phyloP scores from a whole-genome alignment of 2,797 vertebrate genomes.

The Neostethus bicornis region DNA sequence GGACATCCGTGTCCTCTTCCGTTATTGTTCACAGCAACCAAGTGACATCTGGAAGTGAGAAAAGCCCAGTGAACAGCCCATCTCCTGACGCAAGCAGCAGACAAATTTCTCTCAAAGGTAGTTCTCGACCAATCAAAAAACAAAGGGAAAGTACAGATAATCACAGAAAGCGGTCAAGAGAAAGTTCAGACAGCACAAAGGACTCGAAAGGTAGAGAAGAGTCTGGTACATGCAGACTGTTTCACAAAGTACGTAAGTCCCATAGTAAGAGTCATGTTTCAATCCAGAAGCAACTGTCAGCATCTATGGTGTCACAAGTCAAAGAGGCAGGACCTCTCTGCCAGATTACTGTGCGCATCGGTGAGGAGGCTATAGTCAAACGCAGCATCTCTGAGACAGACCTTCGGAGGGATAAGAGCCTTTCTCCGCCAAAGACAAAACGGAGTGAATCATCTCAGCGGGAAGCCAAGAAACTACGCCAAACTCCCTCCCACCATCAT shows the following conservation, averaged over 20 bases:
- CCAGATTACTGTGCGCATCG: constrained; percentile 92
- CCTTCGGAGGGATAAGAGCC: constrained; percentile 84
- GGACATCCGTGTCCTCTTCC: constrained; percentile 79
- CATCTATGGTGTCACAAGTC: constrained; percentile 72
- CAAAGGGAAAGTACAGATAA: constrained; percentile 71
- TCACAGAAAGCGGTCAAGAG: constrained; percentile 71
- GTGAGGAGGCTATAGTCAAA: constrained; percentile 92
- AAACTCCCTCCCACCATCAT: constrained; percentile 76
- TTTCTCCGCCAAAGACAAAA: constrained; percentile 77
- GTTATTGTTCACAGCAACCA: constrained; percentile 84
- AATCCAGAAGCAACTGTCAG: constrained; percentile 79
- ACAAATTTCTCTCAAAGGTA: constrained; percentile 61
- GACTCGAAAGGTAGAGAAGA: constrained; percentile 64
- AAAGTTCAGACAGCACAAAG: constrained; percentile 65
- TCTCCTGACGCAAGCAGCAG: constrained; percentile 61
- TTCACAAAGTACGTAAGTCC: constrained; percentile 79
- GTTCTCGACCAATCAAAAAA: constrained; percentile 72
- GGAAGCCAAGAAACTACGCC: constrained; percentile 70
- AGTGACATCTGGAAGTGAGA: constrained; percentile 79
- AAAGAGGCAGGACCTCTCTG: constrained; percentile 85
- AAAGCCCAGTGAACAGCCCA: constrained; percentile 60
- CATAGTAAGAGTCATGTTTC: constrained; percentile 80
- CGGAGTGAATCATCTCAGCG: constrained; percentile 65
- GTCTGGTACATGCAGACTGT: constrained; percentile 61
- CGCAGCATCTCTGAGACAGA: constrained; percentile 92